A percentile compares a stretch with the other conserved stretches of the same genome.
Conservation (phyloP, 1,140 invertebrate species). For the Hylyphantes graminicola region DNA sequence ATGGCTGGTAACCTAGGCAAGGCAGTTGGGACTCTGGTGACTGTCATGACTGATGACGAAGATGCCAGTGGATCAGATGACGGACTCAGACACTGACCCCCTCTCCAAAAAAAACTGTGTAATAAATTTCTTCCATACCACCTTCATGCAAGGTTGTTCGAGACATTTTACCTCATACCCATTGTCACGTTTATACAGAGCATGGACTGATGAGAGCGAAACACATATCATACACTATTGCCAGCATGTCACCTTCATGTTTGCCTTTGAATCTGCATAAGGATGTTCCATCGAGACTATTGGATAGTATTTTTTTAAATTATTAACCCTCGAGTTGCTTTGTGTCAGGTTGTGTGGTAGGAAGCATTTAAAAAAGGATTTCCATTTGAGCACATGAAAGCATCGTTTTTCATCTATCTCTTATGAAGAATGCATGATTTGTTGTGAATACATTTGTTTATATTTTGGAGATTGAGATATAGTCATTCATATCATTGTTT, state of each 20-base stretch:
- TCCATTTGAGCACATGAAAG: too few species aligned
- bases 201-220: conserved; percentile 28
- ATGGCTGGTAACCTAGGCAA: conserved; percentile 88
- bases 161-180: conserved; percentile 23
- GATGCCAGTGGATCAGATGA: conserved; percentile 59
- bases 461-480: too few species aligned
- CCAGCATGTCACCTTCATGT: conserved; percentile 48
- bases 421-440: too few species aligned
- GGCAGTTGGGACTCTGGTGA: conserved; percentile 86
- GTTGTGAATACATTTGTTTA: too few species aligned
- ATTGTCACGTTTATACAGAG: conserved; percentile 29
- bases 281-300: conserved; percentile 42
- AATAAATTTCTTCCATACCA: conserved; percentile 28
- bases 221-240: conserved; percentile 58
- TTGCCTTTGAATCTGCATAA: conserved; percentile 58
- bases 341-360: too few species aligned
- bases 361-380: too few species aligned
- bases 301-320: conserved; percentile 55
- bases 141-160: conserved; percentile 13
- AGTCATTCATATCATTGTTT: too few species aligned
- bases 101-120: background rate
- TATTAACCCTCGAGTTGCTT: too few species aligned
- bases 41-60: conserved; percentile 85
- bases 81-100: conserved; percentile 57
- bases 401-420: too few species aligned